Conservation (phyloP, 2,888 invertebrate genomes). For the Notocelia uddmanniana region DNA sequence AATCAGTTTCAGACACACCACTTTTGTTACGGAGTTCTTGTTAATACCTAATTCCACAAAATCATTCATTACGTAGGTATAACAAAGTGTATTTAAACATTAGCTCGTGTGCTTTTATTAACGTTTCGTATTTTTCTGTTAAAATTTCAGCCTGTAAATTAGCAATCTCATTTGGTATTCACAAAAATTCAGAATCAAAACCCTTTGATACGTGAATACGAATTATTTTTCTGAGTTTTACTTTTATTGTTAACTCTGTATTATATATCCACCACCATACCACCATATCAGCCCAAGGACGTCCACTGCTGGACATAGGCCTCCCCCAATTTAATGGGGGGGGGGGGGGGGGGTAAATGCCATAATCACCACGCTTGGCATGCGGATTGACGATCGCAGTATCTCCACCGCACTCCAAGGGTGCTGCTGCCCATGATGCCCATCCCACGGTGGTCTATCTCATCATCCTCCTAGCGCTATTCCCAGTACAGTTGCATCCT, state of each 20-base stretch:
- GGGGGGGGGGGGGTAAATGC: too few species aligned
- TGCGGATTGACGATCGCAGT: too few species aligned
- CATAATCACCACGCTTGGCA: too few species aligned
- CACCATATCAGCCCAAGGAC: too few species aligned
- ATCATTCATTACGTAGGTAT: conserved; percentile 6
- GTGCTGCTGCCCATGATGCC: too few species aligned
- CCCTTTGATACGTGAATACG: conserved; percentile 27
- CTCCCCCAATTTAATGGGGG: too few species aligned
- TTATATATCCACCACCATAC: too few species aligned
- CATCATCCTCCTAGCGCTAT: too few species aligned
- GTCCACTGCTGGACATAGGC: too few species aligned
- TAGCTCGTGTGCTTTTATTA: background rate
- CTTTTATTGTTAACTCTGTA: background rate
- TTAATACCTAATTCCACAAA: background rate
- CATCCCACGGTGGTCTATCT: too few species aligned
- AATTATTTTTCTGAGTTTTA: background rate
- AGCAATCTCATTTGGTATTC: conserved; percentile 37
- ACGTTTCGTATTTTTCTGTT: conserved; percentile 14
- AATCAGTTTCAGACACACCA: background rate
- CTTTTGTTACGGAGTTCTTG: background rate
- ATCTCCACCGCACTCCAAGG: background rate
- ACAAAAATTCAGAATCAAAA: conserved; percentile 18
- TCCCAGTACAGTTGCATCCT: too few species aligned
- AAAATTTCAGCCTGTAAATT: conserved; percentile 26
- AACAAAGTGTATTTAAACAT: conserved; percentile 14